Evolutionary conservation across 2,888 invertebrate genomes (phyloP).

Genomic region (Pteria penguin): DNA sequence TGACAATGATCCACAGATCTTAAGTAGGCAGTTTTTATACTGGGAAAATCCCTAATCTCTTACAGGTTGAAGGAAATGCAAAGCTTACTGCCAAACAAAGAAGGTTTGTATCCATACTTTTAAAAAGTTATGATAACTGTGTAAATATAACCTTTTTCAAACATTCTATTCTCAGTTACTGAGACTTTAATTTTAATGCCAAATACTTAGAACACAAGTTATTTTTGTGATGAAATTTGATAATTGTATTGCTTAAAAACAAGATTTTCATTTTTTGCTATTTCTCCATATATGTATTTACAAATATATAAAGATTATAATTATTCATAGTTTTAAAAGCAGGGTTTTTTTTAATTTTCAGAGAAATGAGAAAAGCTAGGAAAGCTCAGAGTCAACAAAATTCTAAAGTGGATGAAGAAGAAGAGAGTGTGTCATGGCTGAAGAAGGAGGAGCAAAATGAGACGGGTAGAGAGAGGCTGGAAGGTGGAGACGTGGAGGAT

Average conservation of each 20-base stretch:
- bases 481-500: not conserved
- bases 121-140: too few relatives aligned
- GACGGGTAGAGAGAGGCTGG: not conserved
- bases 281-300: too few relatives aligned
- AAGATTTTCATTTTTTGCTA: not conserved
- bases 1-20: too few relatives aligned
- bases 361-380: conserved; percentile 72
- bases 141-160: too few relatives aligned
- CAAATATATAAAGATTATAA: not conserved
- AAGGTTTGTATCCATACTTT: too few relatives aligned
- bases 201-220: too few relatives aligned
- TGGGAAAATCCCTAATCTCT: too few relatives aligned
- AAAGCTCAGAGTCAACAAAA: conserved; percentile 44
- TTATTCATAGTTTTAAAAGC: not conserved
- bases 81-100: conserved; percentile 77
- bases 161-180: too few relatives aligned
- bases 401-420: conserved; percentile 78
- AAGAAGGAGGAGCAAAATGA: conserved; percentile 27
- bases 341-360: conserved; percentile 16
- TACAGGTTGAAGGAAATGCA: conserved; percentile 16
- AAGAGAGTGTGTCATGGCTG: conserved; percentile 49
- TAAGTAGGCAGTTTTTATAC: too few relatives aligned
- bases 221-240: not conserved
- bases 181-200: too few relatives aligned
- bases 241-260: not conserved